phyloP scores from a whole-genome alignment of 2,113 vertebrate genomes.

The Lontra canadensis region DNA sequence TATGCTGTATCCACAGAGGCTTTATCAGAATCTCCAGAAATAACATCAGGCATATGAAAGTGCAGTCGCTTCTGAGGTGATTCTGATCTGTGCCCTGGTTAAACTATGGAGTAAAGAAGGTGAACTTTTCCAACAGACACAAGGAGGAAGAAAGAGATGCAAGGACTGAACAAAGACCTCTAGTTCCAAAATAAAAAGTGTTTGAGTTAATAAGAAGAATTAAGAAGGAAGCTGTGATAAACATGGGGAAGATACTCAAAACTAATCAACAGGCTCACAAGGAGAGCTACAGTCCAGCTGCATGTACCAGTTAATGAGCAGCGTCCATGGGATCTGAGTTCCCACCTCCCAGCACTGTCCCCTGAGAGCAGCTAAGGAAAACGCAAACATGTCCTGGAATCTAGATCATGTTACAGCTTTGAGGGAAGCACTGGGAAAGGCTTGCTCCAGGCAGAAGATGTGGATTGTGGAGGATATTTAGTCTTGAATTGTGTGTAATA shows the following conservation, averaged over 20 bases:
- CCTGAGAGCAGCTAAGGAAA: background rate
- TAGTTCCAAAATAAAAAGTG: background rate
- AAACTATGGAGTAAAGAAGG: background rate
- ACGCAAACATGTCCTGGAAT: background rate
- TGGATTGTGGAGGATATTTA: fast-evolving
- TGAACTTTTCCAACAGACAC: background rate
- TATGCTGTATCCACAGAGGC: background rate
- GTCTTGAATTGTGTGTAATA: background rate
- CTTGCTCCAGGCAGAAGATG: background rate
- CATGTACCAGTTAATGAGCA: fast-evolving
- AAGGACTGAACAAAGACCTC: background rate
- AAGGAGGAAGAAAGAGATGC: background rate
- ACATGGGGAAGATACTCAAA: no score
- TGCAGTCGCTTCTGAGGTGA: background rate
- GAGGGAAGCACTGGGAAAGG: no score
- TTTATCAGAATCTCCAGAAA: background rate
- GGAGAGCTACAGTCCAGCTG: no score
- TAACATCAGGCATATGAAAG: background rate
- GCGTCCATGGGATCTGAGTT: background rate
- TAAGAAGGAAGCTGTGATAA: background rate
- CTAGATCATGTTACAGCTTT: fast-evolving
- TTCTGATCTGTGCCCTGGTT: background rate
- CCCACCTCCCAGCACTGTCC: background rate
- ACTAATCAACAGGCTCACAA: background rate
- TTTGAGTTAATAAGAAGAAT: background rate